Base-by-base conservation (phyloP, 2,113 vertebrate genomes). In the Tenrec ecaudatus region DNA sequence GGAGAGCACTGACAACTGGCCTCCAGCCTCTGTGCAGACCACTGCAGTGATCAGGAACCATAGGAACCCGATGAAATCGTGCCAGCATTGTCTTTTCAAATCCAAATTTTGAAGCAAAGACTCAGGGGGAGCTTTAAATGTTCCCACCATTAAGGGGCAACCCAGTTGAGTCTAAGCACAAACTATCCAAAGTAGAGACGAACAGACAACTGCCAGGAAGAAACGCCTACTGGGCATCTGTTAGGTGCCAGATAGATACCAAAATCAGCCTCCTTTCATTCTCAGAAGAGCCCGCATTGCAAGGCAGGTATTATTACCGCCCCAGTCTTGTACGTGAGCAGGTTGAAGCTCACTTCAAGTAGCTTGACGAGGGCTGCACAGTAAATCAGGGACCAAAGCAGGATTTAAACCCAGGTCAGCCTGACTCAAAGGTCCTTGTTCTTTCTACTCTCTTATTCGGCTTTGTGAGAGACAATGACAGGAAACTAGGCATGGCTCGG, bases 281-380 rank as follows among this genome's bases (percentile, higher is more conserved):
- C 27, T 84, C 29, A 73, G 20, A 76, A 60, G 82, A 88, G 60
- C 10, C 27, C 16, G 81, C 82, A 38, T 53, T 81, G 36, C 76
- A 71, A 71, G 27, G 58, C 23, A 68, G 1, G 10, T 81, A 47
- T 76, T 62, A 6, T 12, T 53, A 10, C 11, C 73, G 69, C 64
- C 47, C 47, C 73, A 64, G 71, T 58, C 89, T 86, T 89, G 71
- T n/a, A 89, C 89, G 64, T 71, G 36, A 62, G 53, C 94, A 86
- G 77, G 27, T 29, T 15, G 53, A 89, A 4, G 3, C 40, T 89
- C 47, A 36, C 43, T 29, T 25, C 82, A 78, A 89, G 3, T 66
- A 92, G 86, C 38, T 57, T 53, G 2, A 53, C 75, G 15, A 68
- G 2, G 47, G 17, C 15, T 58, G 88, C 58, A 69, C 43, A 93